Conservation (phyloP, 2,888 invertebrate genomes). For the Acheta domesticus region DNA sequence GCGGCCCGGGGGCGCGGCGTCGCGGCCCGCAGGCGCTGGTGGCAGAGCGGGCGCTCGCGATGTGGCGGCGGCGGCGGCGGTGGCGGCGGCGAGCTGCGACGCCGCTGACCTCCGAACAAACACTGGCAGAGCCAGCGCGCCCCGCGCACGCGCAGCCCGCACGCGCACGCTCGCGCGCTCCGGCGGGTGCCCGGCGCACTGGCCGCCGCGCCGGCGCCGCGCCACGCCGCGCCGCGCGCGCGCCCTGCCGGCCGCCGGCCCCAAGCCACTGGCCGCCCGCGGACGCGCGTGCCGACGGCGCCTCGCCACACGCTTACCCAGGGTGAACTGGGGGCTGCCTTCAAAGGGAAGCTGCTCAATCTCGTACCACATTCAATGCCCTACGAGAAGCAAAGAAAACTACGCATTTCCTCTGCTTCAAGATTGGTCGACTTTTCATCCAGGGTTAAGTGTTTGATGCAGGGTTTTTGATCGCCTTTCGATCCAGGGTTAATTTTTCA, state of each 20-base stretch:
- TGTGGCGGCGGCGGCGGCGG: not conserved
- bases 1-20: not conserved
- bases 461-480: no score
- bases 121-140: not conserved
- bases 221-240: not conserved
- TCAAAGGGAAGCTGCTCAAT: no score
- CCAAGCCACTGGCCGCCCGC: no score
- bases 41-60: not conserved
- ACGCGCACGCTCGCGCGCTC: constrained; percentile 9
- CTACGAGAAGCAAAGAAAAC: no score
- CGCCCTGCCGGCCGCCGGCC: not conserved
- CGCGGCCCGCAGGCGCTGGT: not conserved
- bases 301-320: no score
- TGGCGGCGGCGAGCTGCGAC: not conserved
- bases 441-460: no score
- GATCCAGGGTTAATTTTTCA: no score
- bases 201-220: not conserved
- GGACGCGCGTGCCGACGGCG: no score
- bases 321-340: no score
- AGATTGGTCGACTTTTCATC: no score
- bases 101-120: not conserved
- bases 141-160: not conserved
- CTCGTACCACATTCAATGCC: no score
- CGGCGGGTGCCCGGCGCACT: not conserved
- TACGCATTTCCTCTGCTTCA: no score